Evolutionary conservation across 1,140 invertebrate species (phyloP).

Genomic region (Whitmania pigra): DNA sequence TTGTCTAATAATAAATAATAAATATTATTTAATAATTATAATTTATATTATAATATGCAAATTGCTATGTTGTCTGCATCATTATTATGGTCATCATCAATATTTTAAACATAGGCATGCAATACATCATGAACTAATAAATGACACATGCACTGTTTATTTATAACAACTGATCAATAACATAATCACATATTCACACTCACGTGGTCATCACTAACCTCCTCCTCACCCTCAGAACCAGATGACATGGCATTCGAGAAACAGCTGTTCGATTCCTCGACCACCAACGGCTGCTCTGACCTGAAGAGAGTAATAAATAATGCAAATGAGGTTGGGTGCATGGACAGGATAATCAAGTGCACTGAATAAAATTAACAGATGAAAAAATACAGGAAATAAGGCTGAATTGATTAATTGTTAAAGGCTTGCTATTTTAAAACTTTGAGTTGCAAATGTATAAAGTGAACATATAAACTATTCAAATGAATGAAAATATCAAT

Average conservation of each 20-base stretch:
- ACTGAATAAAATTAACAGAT: not conserved
- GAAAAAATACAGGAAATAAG: no score
- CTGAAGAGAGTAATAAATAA: no score
- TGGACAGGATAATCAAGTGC: not conserved
- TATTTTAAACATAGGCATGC: not conserved
- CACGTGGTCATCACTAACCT: not conserved
- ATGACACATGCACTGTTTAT: not conserved
- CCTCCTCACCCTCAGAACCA: not conserved
- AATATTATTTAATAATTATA: no score
- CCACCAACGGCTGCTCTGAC: not conserved
- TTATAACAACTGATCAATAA: no score
- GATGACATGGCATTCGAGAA: conserved; percentile 9
- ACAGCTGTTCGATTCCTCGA: conserved; percentile 24
- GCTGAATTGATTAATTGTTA: no score
- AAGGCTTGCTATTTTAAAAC: no score
- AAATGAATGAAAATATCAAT: no score
- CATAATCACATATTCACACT: not conserved
- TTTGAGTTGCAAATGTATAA: no score
- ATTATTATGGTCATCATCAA: not conserved
- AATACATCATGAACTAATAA: not conserved
- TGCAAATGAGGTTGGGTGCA: not conserved
- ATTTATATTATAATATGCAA: no score
- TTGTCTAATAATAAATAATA: no score
- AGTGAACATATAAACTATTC: no score
- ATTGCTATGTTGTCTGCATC: not conserved